Evolutionary conservation across 1,140 invertebrate species (phyloP).

Genomic region (Pachypsylla venusta): DNA sequence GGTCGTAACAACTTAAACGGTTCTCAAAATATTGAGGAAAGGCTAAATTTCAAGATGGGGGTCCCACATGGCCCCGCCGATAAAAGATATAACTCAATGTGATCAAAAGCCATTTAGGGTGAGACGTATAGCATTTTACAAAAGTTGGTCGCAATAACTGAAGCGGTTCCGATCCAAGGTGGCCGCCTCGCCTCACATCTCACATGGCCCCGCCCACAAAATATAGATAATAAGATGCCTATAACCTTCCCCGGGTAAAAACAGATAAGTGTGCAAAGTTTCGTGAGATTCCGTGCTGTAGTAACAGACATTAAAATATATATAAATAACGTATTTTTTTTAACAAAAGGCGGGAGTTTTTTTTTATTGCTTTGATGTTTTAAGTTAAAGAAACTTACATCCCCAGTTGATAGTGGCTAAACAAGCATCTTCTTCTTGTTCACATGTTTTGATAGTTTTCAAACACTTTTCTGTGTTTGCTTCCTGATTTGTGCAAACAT

Average conservation of each 20-base stretch:
- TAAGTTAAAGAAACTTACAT: constrained; percentile 84
- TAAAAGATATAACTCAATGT: no score
- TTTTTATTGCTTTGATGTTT: constrained; percentile 76
- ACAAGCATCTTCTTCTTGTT: constrained; percentile 73
- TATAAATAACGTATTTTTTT: no score
- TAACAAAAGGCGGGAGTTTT: constrained; percentile 60
- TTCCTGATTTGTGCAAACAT: constrained; percentile 84
- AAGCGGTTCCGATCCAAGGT: not conserved
- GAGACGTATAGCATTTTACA: no score
- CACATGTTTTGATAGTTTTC: constrained; percentile 80
- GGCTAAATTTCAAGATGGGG: no score
- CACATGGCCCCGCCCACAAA: no score
- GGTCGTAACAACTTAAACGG: no score
- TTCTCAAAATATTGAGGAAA: no score
- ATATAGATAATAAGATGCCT: constrained; percentile 97
- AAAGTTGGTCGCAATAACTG: not conserved
- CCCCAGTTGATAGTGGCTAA: constrained; percentile 81
- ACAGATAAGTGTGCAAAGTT: no score
- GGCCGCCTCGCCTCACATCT: constrained; percentile 33
- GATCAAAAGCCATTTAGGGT: no score
- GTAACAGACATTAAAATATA: no score
- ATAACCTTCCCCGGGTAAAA: constrained; percentile 90
- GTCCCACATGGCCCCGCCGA: no score
- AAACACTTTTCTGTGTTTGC: constrained; percentile 86
- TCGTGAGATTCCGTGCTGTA: constrained; percentile 95